Evolutionary conservation across 2,888 invertebrate genomes (phyloP), one percentile per base, ranked within the genome.

Genomic region (Mamestra brassicae): DNA sequence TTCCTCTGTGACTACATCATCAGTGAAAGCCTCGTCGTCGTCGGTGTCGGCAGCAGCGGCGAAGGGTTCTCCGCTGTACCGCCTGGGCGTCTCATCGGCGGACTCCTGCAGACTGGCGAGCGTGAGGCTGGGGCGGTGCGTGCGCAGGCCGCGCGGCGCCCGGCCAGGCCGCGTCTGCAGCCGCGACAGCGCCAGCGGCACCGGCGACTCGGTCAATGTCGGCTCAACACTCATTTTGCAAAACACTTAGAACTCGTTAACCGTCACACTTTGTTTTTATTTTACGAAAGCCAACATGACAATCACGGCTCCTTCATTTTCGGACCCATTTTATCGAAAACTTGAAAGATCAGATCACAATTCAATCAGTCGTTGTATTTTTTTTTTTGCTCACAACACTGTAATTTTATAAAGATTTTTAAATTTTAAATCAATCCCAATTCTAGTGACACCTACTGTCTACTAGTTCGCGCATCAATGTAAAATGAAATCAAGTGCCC

Each of bases 131-230:
- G 96, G 95, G 72, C 96, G 93, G 81, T 94, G 96, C 69, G 91
- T 80, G 84, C 95, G 95, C 88, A 93, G 80, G 65, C 90, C 96
- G 85, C 92, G 93, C 79, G 92, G 89, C 71, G 85, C 81, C 45
- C 92, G 96, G 88, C 90, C 92, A 38, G 93, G 91, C 78, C 94
- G 92, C 71, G 90, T 92, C 86, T 94, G 96, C 78, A 94, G 91
- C 81, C 96, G 91, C 83, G 96, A 94, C 89, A 96, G 90, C 72
- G 96, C 96, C 90, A 96, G 88, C 71, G 96, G 95, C 90, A 96
- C 96, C 80, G 96, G 96, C 83, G 96, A 95, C 92, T 96, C 96
- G 73, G 96, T 95, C 87, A 96, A 79, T 70, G 96, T 96, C 65
- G 95, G 93, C 87, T 96, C 96, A 88, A 93, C 93, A 92, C 94